These are phyloP conservation scores for Ochotona princeps DNA, from an alignment of 2,113 vertebrate genomes.

Conservation along the genomic window DNA sequence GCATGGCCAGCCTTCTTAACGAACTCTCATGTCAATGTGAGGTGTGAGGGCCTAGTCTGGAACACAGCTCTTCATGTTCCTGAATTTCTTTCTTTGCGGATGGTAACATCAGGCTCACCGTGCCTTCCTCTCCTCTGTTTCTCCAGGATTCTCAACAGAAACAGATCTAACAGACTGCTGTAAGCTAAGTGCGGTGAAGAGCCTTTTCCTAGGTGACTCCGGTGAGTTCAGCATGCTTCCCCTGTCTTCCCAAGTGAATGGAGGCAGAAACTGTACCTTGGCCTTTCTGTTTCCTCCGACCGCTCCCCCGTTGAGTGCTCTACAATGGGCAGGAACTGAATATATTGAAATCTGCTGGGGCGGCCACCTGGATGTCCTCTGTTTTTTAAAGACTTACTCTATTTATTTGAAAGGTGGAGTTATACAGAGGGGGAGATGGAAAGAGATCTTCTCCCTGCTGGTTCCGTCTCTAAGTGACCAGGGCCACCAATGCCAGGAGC, in stretches of 20 bases:
- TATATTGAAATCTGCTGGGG: neutral
- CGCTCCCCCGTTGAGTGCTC: neutral
- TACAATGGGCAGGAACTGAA: neutral
- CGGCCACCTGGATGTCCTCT: too few relatives aligned
- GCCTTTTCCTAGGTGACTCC: neutral
- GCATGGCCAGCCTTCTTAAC: neutral
- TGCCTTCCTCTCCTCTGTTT: slow-evolving; percentile 17
- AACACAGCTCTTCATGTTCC: neutral
- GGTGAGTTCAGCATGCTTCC: neutral
- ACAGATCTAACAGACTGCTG: slow-evolving; percentile 6
- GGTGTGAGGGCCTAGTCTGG: neutral
- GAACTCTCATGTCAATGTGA: neutral
- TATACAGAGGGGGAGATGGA: too few relatives aligned
- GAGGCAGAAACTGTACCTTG: neutral
- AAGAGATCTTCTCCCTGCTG: too few relatives aligned
- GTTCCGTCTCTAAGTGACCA: too few relatives aligned
- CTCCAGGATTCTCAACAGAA: slow-evolving; percentile 35
- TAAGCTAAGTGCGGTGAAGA: slow-evolving; percentile 16
- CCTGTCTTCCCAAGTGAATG: neutral
- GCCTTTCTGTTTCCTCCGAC: neutral
- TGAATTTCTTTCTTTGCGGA: neutral
- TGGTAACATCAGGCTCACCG: neutral
- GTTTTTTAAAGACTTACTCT: too few relatives aligned
- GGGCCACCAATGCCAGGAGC: too few relatives aligned
- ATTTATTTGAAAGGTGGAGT: too few relatives aligned